Evolutionary conservation across 2,888 invertebrate species (phyloP).

Genomic region (Ptilodon capucinus): DNA sequence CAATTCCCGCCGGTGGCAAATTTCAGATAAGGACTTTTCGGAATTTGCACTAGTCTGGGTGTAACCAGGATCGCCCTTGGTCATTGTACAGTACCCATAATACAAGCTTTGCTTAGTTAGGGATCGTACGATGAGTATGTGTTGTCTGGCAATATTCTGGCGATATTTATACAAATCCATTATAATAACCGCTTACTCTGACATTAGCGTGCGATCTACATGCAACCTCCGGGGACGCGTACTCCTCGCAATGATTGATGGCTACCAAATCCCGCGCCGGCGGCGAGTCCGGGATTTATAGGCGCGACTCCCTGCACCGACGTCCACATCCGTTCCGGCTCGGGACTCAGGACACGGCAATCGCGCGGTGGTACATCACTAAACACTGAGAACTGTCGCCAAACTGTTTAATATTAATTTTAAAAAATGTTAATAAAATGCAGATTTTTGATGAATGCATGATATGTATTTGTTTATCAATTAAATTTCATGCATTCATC

Average conservation of each 20-base stretch:
- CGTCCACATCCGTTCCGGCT: constrained; percentile 66
- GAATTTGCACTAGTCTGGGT: too few species aligned
- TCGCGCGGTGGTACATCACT: constrained; percentile 27
- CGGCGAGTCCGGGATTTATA: constrained; percentile 77
- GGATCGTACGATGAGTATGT: too few species aligned
- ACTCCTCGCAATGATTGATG: constrained; percentile 71
- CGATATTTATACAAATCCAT: background rate
- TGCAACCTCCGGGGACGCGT: constrained; percentile 63
- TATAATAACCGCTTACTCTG: background rate
- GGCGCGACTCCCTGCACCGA: constrained; percentile 60
- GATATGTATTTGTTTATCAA: too few species aligned
- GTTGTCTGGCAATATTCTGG: too few species aligned
- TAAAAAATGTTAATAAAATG: too few species aligned
- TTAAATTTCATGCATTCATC: too few species aligned
- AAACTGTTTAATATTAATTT: background rate
- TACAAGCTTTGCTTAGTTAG: too few species aligned
- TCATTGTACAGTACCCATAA: too few species aligned
- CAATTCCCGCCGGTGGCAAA: too few species aligned
- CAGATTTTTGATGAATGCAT: too few species aligned
- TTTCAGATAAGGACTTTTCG: too few species aligned
- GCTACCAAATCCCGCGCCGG: constrained; percentile 75
- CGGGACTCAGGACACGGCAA: constrained; percentile 25
- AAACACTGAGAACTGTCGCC: constrained; percentile 3
- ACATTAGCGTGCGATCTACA: constrained; percentile 5
- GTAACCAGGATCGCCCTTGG: too few species aligned